A percentile compares a stretch with the other conserved stretches of the same genome.
Conservation (phyloP, 2,797 vertebrate species). For the Meda fulgida region DNA sequence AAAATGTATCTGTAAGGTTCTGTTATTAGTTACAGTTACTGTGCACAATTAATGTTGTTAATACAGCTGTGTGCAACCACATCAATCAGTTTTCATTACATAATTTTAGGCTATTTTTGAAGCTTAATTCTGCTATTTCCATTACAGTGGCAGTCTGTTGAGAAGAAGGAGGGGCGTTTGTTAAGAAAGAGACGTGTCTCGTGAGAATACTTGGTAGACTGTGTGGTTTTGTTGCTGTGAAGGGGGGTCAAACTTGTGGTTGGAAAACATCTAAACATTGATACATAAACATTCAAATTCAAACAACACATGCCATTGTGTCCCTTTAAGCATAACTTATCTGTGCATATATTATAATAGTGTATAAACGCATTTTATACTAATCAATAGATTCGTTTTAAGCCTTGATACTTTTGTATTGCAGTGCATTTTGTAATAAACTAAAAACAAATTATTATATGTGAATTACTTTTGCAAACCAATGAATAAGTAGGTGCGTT, state of each 20-base stretch:
- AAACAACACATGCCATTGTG: background rate
- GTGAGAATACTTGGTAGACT: background rate
- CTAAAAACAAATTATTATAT: background rate
- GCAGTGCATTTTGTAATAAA: background rate
- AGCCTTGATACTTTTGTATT: background rate
- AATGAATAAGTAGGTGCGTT: background rate
- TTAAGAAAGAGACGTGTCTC: background rate
- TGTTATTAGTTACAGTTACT: background rate
- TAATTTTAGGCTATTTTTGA: background rate
- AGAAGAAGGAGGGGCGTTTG: background rate
- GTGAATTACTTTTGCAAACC: background rate
- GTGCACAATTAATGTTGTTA: background rate
- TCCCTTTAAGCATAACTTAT: background rate
- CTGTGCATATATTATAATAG: background rate
- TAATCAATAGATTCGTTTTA: background rate
- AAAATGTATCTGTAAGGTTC: background rate
- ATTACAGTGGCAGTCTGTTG: background rate
- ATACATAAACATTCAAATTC: constrained; percentile 11
- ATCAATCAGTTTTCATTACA: background rate
- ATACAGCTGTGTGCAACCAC: background rate
- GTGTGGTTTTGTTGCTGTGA: constrained; percentile 4
- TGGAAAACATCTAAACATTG: background rate
- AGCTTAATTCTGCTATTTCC: background rate
- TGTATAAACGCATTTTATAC: background rate
- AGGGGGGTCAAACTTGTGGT: background rate